Percentiles rank a stretch among this genome's conserved stretches.
Conservation (phyloP, 1,140 invertebrate species). For the Agraylea sexmaculata region DNA sequence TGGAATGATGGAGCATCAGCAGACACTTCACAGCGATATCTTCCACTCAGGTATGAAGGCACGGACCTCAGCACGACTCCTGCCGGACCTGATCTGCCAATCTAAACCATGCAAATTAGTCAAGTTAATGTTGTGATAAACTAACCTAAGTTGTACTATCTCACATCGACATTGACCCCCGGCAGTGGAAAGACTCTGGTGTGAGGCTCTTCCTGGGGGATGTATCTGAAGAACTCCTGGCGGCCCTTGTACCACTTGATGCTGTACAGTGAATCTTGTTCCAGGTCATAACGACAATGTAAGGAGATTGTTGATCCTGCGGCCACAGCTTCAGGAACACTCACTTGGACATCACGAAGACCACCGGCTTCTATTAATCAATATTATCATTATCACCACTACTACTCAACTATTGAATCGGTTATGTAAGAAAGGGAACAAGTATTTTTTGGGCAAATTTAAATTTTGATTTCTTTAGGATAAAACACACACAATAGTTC, state of each 20-base stretch:
- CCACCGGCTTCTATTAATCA: constrained; percentile 22
- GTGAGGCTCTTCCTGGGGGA: constrained; percentile 48
- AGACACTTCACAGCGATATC: constrained; percentile 64
- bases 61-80: constrained; percentile 56
- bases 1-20: constrained; percentile 59
- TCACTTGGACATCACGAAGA: constrained; percentile 37
- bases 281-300: constrained; percentile 61
- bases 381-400: no score
- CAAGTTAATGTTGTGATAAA: not conserved
- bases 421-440: no score
- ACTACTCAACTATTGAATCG: no score
- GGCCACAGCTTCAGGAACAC: constrained; percentile 50
- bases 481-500: no score
- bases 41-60: constrained; percentile 49
- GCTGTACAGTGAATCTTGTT: constrained; percentile 55
- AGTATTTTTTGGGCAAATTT: no score
- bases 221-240: constrained; percentile 57
- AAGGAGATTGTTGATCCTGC: constrained; percentile 55
- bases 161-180: constrained; percentile 48
- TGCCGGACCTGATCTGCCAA: constrained; percentile 47
- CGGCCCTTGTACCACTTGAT: constrained; percentile 76
- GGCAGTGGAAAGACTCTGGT: constrained; percentile 46
- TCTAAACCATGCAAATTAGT: constrained; percentile 32
- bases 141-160: constrained; percentile 21
- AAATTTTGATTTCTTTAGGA: no score